Conservation (phyloP, 2,113 vertebrate genomes). For the Coracopsis vasa region DNA sequence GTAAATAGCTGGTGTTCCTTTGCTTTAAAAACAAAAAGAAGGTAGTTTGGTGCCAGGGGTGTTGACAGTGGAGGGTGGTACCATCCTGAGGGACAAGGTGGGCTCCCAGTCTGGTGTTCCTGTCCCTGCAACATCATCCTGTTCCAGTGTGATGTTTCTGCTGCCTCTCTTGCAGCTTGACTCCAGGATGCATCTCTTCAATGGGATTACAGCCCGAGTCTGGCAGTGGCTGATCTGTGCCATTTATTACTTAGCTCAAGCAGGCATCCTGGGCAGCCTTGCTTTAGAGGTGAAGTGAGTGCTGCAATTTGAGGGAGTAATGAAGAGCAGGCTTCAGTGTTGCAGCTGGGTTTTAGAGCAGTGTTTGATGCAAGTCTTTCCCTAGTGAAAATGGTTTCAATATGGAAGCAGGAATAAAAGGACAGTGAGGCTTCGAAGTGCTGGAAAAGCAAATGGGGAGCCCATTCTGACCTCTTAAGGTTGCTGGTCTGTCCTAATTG, state of each 20-base stretch:
- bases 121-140: background rate
- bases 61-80: background rate
- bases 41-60: background rate
- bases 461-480: background rate
- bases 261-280: background rate
- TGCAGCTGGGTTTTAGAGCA: background rate
- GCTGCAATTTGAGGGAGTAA: background rate
- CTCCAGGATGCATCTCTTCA: background rate
- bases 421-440: background rate
- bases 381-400: background rate
- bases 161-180: background rate
- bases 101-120: background rate
- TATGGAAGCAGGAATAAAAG: background rate
- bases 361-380: background rate
- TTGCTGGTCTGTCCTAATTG: background rate
- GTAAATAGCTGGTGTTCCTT: background rate
- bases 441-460: background rate
- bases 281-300: background rate
- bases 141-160: background rate
- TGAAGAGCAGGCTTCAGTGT: background rate
- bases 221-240: background rate
- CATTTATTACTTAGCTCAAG: background rate
- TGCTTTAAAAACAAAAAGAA: background rate
- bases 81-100: background rate
- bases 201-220: background rate